Base-by-base conservation (phyloP, 2,888 invertebrate species). In the Clistopyga incitator region DNA sequence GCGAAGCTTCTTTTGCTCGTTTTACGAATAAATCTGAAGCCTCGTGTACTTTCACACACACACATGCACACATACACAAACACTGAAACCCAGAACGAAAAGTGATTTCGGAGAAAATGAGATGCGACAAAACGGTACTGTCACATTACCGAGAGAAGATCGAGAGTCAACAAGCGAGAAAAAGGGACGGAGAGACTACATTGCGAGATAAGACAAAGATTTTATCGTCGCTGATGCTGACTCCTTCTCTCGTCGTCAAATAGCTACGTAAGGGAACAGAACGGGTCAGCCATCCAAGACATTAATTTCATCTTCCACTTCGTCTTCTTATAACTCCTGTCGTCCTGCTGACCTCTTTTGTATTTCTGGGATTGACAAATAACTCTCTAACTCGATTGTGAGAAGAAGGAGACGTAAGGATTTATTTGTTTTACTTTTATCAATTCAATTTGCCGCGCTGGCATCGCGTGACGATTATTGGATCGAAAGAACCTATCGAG, bases 71-170 rank as follows among this genome's bases (percentile, higher is more conserved):
- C 29, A 38, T 10, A 56, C 47, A n/a, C 64, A 34, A n/a, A 47
- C 18, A 13, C 11, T 25, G 3, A 15, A 23, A 42, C 15, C 13
- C 23, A 38, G 29, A 61, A 52, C 67, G 67, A 64, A 64, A 81
- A 84, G 78, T 78, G 74, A 84, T 78, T 81, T 76, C 50, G 64
- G 25, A 45, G 50, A 64, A 71, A 78, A 84, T 45, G 29, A 78
- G 67, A 71, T 29, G 76, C 80, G 78, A 81, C 74, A 81, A 84
- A 84, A 78, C 65, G 81, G 45, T 56, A 67, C 80, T 83, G 81
- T 84, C 81, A 56, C 47, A 78, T 78, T 74, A 81, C 54, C 64
- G 20, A 42, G 23, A 52, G 67, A 18, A 20, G 45, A 38, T 45
- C 50, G 18, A 23, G 61, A 25, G 47, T n/a, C n/a, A n/a, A 42